Evolutionary conservation across 1,140 invertebrate genomes (phyloP), one percentile per base, ranked within the genome.

Genomic region (Philopotamus ludificatus): DNA sequence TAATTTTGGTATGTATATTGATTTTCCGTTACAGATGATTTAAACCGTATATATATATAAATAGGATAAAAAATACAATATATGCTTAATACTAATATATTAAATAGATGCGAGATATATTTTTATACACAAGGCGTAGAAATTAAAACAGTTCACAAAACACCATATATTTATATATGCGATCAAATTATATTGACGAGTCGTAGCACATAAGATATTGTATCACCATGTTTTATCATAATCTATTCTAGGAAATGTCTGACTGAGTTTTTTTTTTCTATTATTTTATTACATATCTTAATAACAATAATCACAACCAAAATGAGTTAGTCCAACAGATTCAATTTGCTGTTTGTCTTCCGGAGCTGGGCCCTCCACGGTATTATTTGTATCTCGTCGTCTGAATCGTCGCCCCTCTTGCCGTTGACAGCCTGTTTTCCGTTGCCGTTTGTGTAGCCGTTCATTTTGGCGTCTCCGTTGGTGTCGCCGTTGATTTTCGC

Each of bases 281-380:
- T n/a, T n/a, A n/a, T n/a, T n/a, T 26, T 15, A 23, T 25, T 54
- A 54, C 23, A 54, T 7, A 7, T 8, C n/a, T 47, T 15, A n/a
- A 47, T 28, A 59, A 22, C 28, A 59, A 21, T 44, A 49, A 60
- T 47, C 58, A 60, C 58, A 60, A 50, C 44, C 58, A 21, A 20
- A 20, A 53, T n/a, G 18, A 57, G 8, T 63, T 44, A 70, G 62
- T 70, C 88, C 65, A 90, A 77, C 66, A 90, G 81, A 74, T 88
- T 90, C 16, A 91, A 80, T 71, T 88, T 90, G 78, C 90, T 93
- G 75, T 93, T 93, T 1, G 92, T 94, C 79, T 94, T 94, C 71
- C 91, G 84, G 39, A 94, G 80, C 73, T 93, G 90, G 15, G 91
- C 90, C 73, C 91, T 83, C 92, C 92, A 94, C 0, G 92, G 92